Percentiles rank a stretch among this genome's conserved stretches.
Conservation (phyloP, 2,888 invertebrate genomes). For the Drosophila borborema region DNA sequence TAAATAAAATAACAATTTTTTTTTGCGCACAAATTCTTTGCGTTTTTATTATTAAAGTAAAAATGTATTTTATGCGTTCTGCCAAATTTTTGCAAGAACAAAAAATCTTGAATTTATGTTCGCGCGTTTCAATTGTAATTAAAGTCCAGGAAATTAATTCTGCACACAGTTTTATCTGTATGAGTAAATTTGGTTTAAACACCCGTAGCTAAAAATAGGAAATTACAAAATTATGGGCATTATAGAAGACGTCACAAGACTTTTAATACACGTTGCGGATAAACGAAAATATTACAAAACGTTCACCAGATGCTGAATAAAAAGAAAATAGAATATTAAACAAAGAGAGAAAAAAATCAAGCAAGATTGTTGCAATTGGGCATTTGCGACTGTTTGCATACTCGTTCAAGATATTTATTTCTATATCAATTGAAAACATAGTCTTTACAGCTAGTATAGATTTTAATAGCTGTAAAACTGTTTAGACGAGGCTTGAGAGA, state of each 20-base stretch:
- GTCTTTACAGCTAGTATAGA: too few relatives aligned
- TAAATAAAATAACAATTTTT: not conserved
- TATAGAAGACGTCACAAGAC: slow-evolving; percentile 1
- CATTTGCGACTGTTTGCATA: not conserved
- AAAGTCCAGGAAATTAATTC: slow-evolving; percentile 12
- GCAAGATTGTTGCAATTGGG: not conserved
- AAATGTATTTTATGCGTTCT: not conserved
- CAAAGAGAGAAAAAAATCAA: slow-evolving; percentile 18
- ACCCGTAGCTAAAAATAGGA: slow-evolving; percentile 9
- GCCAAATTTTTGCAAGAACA: too few relatives aligned
- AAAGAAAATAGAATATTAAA: slow-evolving; percentile 21
- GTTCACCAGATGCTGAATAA: slow-evolving; percentile 40
- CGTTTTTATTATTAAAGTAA: not conserved
- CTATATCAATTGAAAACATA: too few relatives aligned
- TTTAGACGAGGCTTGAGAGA: not conserved
- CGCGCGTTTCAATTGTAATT: not conserved
- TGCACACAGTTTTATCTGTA: slow-evolving; percentile 1
- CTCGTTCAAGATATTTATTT: not conserved
- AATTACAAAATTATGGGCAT: slow-evolving; percentile 14
- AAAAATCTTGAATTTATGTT: not conserved
- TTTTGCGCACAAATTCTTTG: not conserved
- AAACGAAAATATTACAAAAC: slow-evolving; percentile 51
- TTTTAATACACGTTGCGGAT: slow-evolving; percentile 23
- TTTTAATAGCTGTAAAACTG: not conserved
- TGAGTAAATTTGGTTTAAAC: not conserved